A percentile compares a stretch with the other conserved stretches of the same genome.
Evolutionary conservation across 2,888 invertebrate species (phyloP).

Genomic region (Meliscaeva auricollis): DNA sequence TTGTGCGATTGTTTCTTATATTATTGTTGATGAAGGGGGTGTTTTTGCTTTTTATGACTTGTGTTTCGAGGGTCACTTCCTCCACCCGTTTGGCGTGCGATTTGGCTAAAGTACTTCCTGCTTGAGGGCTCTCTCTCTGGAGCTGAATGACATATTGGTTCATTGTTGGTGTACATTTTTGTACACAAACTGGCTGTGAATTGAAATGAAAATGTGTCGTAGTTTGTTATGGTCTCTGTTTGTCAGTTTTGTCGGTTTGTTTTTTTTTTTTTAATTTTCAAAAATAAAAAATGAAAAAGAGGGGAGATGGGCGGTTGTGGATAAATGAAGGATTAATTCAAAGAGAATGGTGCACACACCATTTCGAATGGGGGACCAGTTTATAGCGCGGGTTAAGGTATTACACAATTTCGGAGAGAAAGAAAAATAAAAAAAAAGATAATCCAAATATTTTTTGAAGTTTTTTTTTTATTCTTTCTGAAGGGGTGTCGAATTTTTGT

Average conservation of each 20-base stretch:
- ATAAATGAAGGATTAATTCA: conserved; percentile 50
- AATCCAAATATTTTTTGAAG: conserved; percentile 1
- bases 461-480: background rate
- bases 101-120: conserved; percentile 67
- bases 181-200: conserved; percentile 17
- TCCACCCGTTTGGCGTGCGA: conserved; percentile 68
- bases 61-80: conserved; percentile 72
- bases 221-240: conserved; percentile 74
- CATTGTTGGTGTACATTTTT: conserved; percentile 61
- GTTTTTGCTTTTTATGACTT: conserved; percentile 54
- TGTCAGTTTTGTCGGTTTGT: conserved; percentile 9
- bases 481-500: conserved; percentile 18
- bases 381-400: conserved; percentile 9
- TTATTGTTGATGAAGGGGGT: conserved; percentile 49
- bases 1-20: conserved; percentile 25
- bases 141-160: conserved; percentile 65
- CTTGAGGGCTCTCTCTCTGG: conserved; percentile 56
- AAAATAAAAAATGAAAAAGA: background rate
- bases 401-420: conserved; percentile 38
- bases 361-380: background rate
- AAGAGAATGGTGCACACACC: conserved; percentile 41
- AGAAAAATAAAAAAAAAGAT: background rate
- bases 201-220: conserved; percentile 65
- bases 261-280: background rate
- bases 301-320: background rate